Base-by-base conservation (phyloP, 2,797 vertebrate genomes). In the Chaenodraco wilsoni region DNA sequence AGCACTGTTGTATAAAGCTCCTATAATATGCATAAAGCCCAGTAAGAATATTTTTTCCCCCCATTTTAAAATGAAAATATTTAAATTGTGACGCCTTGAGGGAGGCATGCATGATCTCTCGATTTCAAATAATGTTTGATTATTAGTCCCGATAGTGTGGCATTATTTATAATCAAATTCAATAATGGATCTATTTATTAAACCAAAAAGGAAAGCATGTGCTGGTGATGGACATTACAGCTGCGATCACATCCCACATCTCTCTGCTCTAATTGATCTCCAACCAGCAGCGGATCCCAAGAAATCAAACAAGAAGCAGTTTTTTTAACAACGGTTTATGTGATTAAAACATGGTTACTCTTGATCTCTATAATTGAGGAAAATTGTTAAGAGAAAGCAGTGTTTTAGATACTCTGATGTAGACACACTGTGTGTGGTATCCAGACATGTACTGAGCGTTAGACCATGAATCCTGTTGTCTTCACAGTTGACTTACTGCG, bases 381-480 rank as follows among this genome's bases (percentile, higher is more conserved):
- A 6, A 49, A 54, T 3, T 1, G 41, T 48, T 68, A 63, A 50
- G 8, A 37, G 5, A 48, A 19, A 46, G 48, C 0, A 19, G 6
- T 11, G 13, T 31, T 44, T 19, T 10, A 43, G n/a, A 16, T 16
- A 3, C 11, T 17, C 52, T 52, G 37, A 51, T 57, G 33, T 43
- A 14, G 58, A 49, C 44, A 48, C 31, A 68, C 4, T 17, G 11
- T 17, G 15, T 43, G 43, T 16, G 11, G 3, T 27, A 7, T 48
- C 45, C n/a, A 55, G 3, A 54, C 3, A 16, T 9, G 21, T n/a
- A 21, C 50, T 44, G 14, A 43, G 3, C 16, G 51, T 17, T 8
- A 44, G 44, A 40, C 19, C 12, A 52, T 43, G 6, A 66, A 54
- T 59, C 3, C 41, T 45, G 19, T 58, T 62, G 15, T 70, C 56